Evolutionary conservation across 2,113 vertebrate genomes (phyloP).

Genomic region (Alosa alosa): DNA sequence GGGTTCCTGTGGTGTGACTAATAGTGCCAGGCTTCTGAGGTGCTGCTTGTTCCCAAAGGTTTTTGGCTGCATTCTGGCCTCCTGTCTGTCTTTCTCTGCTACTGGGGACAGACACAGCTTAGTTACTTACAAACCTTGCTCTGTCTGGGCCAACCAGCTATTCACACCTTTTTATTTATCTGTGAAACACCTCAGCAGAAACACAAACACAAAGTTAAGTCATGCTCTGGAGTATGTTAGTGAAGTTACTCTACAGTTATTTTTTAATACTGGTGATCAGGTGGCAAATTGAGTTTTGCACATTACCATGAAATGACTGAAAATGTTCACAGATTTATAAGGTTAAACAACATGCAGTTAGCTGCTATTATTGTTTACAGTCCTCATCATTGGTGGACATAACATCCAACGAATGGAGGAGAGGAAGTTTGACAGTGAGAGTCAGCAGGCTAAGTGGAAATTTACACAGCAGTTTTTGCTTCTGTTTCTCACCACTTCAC

Average conservation of each 20-base stretch:
- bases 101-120: not conserved
- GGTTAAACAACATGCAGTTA: not conserved
- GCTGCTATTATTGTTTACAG: not conserved
- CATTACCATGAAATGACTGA: not conserved
- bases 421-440: not conserved
- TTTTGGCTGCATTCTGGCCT: not conserved
- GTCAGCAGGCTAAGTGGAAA: not conserved
- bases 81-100: not conserved
- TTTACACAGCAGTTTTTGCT: not conserved
- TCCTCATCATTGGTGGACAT: not conserved
- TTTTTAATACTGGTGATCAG: not conserved
- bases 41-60: not conserved
- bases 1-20: conserved; percentile 1
- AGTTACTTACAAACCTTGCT: not conserved
- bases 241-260: not conserved
- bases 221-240: not conserved
- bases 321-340: not conserved
- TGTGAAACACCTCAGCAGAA: not conserved
- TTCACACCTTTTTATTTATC: not conserved
- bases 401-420: not conserved
- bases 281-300: not conserved
- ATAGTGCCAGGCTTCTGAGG: conserved; percentile 9
- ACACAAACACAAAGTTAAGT: not conserved
- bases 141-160: not conserved
- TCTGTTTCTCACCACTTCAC: not conserved